Conservation (phyloP, 2,113 vertebrate species). For the Furnarius figulus region DNA sequence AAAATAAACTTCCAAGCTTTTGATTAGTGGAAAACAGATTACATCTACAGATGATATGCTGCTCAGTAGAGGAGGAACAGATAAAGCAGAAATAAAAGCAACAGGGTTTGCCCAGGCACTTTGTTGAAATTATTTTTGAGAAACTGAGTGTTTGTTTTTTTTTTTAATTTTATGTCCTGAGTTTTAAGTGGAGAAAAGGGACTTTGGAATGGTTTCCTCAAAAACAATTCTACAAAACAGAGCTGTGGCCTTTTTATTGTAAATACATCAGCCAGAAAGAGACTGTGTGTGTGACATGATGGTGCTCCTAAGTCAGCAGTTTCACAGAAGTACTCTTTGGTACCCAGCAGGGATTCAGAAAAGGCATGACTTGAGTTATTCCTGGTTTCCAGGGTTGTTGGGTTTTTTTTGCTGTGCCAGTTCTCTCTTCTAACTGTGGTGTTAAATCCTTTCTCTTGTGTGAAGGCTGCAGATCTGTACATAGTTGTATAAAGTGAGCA, state of each 20-base stretch:
- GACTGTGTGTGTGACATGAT: neutral
- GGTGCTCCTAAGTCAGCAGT: neutral
- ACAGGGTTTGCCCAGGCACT: neutral
- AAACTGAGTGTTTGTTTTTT: neutral
- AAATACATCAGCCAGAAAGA: neutral
- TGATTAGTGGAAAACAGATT: neutral
- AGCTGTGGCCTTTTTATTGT: neutral
- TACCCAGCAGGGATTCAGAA: neutral
- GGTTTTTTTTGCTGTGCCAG: neutral
- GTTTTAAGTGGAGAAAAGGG: neutral
- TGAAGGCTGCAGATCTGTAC: neutral
- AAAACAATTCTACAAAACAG: neutral
- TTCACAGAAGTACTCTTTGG: neutral
- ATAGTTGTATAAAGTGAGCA: neutral
- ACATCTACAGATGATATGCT: neutral
- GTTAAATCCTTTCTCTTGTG: neutral
- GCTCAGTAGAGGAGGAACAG: neutral
- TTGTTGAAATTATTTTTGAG: neutral
- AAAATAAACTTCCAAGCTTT: conserved; percentile 38
- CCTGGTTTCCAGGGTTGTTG: neutral
- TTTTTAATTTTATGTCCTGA: neutral
- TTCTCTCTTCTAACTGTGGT: neutral
- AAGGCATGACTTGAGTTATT: neutral
- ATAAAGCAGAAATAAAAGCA: neutral
- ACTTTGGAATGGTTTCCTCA: neutral